Conservation (phyloP, 1,140 invertebrate species). For the Stegodyphus dumicola region DNA sequence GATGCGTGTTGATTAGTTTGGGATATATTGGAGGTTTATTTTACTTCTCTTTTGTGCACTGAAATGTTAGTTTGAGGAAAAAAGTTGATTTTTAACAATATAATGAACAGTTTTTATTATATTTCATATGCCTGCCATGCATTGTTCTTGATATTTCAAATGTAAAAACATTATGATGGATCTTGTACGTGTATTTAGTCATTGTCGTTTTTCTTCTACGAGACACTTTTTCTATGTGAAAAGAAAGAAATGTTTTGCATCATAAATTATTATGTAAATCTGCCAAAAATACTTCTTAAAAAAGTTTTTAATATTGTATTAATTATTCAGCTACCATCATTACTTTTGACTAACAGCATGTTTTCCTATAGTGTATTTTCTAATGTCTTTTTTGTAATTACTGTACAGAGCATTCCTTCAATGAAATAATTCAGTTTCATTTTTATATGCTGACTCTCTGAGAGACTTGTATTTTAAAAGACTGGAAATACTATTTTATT, state of each 20-base stretch:
- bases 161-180: no score
- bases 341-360: neutral
- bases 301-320: neutral
- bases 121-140: no score
- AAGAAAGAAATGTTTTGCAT: neutral
- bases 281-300: neutral
- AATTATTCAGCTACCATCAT: neutral
- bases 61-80: no score
- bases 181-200: neutral
- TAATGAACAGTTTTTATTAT: no score
- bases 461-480: no score
- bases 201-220: neutral
- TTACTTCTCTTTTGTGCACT: no score
- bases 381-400: conserved; percentile 6
- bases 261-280: neutral
- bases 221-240: neutral
- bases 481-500: neutral
- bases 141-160: no score
- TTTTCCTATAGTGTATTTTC: neutral
- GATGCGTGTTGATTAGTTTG: no score
- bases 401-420: neutral
- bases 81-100: no score
- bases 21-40: no score
- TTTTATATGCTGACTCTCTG: neutral
- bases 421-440: neutral